These are phyloP conservation scores for Microctonus hyperodae DNA, from an alignment of 2,888 invertebrate species.

Conservation along the genomic window DNA sequence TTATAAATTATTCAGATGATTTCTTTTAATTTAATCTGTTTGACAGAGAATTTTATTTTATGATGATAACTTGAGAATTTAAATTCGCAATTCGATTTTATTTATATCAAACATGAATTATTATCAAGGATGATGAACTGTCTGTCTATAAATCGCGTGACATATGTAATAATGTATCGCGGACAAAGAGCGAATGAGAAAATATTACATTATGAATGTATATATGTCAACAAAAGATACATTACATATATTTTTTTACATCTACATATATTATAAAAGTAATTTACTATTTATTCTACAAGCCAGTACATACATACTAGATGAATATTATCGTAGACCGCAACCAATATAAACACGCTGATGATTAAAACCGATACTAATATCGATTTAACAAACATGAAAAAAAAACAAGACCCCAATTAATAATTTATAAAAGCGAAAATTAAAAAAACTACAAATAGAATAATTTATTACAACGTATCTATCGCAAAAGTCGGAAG, in stretches of 20 bases:
- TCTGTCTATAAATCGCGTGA: conserved; percentile 16
- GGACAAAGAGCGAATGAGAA: not conserved
- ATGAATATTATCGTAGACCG: not conserved
- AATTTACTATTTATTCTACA: no score
- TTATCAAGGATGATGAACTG: not conserved
- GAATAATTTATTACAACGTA: no score
- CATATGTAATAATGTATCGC: not conserved
- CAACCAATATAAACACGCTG: not conserved
- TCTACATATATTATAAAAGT: no score
- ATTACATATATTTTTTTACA: no score
- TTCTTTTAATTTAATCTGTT: no score
- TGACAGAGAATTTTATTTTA: no score
- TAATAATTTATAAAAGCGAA: no score
- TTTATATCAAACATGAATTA: no score
- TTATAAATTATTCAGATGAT: no score
- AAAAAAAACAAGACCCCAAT: not conserved
- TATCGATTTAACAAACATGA: not conserved
- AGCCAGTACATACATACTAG: not conserved
- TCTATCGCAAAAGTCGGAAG: no score
- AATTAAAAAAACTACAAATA: no score
- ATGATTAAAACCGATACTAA: not conserved
- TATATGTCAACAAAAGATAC: not conserved
- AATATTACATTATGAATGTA: not conserved
- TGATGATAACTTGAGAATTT: not conserved
- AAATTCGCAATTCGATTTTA: not conserved